Conservation (phyloP, 2,888 invertebrate genomes). For the Neoscelio sp. region DNA sequence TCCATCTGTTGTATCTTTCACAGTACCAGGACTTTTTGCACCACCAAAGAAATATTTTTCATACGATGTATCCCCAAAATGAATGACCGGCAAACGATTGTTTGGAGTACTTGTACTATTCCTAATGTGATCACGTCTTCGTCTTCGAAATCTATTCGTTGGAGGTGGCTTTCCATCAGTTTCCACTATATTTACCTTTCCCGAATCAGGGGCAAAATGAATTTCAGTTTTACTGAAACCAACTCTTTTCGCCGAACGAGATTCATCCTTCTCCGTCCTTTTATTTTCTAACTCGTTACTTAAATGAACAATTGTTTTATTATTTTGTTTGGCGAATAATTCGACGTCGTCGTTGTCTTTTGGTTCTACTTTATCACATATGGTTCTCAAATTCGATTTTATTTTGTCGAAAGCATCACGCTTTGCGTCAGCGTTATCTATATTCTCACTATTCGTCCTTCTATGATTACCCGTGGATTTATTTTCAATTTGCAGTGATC, state of each 20-base stretch:
- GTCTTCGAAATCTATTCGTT: constrained; percentile 90
- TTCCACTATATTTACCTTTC: constrained; percentile 93
- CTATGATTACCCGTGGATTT: constrained; percentile 6
- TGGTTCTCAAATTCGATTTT: constrained; percentile 15
- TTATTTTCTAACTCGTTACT: constrained; percentile 22
- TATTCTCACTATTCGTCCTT: constrained; percentile 9
- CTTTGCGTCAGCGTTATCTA: constrained; percentile 24
- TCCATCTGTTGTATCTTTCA: neutral
- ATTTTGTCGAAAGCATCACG: neutral
- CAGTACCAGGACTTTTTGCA: constrained; percentile 38
- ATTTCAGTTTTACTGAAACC: constrained; percentile 95
- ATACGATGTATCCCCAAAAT: constrained; percentile 86
- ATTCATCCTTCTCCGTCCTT: constrained; percentile 37
- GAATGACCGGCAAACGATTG: constrained; percentile 86
- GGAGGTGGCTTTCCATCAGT: constrained; percentile 95
- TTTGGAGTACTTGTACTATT: constrained; percentile 84
- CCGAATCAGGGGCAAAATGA: constrained; percentile 94
- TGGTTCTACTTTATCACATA: constrained; percentile 8
- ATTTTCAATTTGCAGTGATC: constrained; percentile 87
- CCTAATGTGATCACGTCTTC: constrained; percentile 84
- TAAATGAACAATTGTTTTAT: constrained; percentile 69
- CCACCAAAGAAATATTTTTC: constrained; percentile 82
- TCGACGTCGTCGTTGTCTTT: neutral
- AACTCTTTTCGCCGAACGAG: constrained; percentile 87
- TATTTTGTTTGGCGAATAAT: constrained; percentile 35